Evolutionary conservation across 2,888 invertebrate species (phyloP).

Genomic region (Drosophila prolongata): DNA sequence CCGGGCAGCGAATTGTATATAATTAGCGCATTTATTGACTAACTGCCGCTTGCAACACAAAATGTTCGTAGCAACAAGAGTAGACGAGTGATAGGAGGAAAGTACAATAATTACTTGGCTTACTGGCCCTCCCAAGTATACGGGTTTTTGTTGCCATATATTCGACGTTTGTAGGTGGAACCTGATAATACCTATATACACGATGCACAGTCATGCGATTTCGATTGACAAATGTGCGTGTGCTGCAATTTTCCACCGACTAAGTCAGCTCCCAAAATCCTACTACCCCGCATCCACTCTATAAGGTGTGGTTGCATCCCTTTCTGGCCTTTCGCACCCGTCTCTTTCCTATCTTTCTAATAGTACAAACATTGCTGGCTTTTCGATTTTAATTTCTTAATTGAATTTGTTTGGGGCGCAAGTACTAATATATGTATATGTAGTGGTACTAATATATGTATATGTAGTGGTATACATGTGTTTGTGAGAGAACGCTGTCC

Average conservation of each 20-base stretch:
- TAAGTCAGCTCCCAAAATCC: conserved; percentile 21
- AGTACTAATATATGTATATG: background rate
- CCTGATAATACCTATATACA: conserved; percentile 11
- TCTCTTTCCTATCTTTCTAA: conserved; percentile 16
- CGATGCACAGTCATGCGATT: conserved; percentile 35
- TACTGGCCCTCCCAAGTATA: conserved; percentile 19
- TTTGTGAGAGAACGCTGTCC: conserved; percentile 23
- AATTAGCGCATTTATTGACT: conserved; percentile 73
- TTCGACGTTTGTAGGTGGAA: conserved; percentile 4
- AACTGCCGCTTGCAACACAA: conserved; percentile 54
- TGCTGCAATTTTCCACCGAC: conserved; percentile 55
- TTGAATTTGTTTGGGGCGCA: conserved; percentile 71
- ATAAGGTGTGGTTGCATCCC: conserved; percentile 2
- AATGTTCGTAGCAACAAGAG: conserved; percentile 7
- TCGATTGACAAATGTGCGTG: conserved; percentile 67
- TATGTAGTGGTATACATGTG: background rate
- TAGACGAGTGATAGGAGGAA: conserved; percentile 14
- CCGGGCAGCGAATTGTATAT: conserved; percentile 64
- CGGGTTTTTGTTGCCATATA: conserved; percentile 9
- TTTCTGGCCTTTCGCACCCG: background rate
- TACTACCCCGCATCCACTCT: background rate
- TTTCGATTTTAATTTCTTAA: conserved; percentile 63
- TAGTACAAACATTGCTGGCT: conserved; percentile 15
- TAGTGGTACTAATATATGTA: too few species aligned
- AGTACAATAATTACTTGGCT: conserved; percentile 36